Base-by-base conservation (phyloP, 2,113 vertebrate species). In the Speoplatyrhinus poulsoni region DNA sequence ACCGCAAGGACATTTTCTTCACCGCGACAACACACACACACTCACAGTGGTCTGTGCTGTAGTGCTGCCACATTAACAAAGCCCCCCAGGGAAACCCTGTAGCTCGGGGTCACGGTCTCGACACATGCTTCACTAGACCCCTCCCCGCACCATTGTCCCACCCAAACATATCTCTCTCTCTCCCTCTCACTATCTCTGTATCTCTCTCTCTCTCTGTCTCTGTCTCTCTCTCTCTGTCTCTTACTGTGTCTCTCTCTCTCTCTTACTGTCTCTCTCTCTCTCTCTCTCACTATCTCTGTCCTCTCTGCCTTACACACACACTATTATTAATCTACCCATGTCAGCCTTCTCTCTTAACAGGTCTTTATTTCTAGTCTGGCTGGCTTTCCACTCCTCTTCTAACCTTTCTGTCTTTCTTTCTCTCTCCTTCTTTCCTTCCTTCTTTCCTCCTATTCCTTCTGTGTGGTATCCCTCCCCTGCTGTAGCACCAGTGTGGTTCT, bases 11-110 rank as follows among this genome's bases (percentile, higher is more conserved):
- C n/a, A n/a, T n/a, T n/a, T n/a, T n/a, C n/a, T n/a, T n/a, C n/a
- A n/a, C n/a, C n/a, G n/a, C n/a, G n/a, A n/a, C n/a, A n/a, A 15
- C 16, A 7, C 46, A 46, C 36, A 33, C 47, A 57, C 55, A 57
- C 55, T 12, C 55, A 57, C 55, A 57, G 17, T 13, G 12, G 3
- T 73, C 69, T 63, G 52, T 46, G 46, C 73, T 75, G 76, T 85
- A 71, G 82, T 82, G 77, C 82, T 81, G 82, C 71, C 84, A 88
- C 78, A 88, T 84, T 88, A 87, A 85, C 84, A 83, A 85, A 85
- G 79, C 82, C 80, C 87, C 75, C 74, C 61, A 69, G 87, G 82
- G 84, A 88, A 85, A 80, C 79, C 85, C 85, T 85, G 75, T 81
- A 81, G 89, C 47, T 60, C 64, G 67, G 73, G 83, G 87, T 89